phyloP scores from a whole-genome alignment of 2,888 invertebrate genomes.

The Megaustenia siamemsis region DNA sequence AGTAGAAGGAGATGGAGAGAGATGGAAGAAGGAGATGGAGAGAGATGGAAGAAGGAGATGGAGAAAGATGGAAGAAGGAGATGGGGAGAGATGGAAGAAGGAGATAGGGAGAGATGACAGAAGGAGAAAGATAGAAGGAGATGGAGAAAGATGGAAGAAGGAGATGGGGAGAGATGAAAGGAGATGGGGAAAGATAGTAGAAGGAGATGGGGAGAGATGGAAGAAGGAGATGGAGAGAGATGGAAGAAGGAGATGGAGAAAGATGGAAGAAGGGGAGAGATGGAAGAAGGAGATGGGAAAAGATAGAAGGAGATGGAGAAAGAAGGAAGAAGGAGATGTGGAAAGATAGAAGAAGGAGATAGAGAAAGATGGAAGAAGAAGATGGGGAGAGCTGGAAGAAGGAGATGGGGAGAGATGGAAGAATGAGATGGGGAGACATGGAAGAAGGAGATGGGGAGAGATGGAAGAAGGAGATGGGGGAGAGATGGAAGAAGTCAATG shows the following conservation, averaged over 20 bases:
- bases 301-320: not conserved
- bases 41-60: not conserved
- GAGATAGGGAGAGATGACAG: too few relatives aligned
- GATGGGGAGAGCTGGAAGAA: not conserved
- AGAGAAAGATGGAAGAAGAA: not conserved
- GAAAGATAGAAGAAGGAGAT: not conserved
- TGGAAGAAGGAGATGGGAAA: not conserved
- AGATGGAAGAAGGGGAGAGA: not conserved
- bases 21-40: not conserved
- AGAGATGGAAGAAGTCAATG: not conserved
- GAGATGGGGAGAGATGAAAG: not conserved
- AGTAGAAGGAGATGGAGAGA: not conserved
- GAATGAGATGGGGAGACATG: not conserved
- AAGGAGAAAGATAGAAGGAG: not conserved
- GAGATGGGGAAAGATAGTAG: too few relatives aligned
- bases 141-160: too few relatives aligned
- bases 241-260: not conserved
- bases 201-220: not conserved
- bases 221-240: not conserved
- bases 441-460: too few relatives aligned
- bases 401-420: too few relatives aligned
- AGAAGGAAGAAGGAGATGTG: not conserved
- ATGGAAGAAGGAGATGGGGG: not conserved
- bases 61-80: not conserved
- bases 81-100: not conserved